These are phyloP conservation scores for Ranitomeya imitator DNA, from an alignment of 2,113 vertebrate species.

Conservation along the genomic window DNA sequence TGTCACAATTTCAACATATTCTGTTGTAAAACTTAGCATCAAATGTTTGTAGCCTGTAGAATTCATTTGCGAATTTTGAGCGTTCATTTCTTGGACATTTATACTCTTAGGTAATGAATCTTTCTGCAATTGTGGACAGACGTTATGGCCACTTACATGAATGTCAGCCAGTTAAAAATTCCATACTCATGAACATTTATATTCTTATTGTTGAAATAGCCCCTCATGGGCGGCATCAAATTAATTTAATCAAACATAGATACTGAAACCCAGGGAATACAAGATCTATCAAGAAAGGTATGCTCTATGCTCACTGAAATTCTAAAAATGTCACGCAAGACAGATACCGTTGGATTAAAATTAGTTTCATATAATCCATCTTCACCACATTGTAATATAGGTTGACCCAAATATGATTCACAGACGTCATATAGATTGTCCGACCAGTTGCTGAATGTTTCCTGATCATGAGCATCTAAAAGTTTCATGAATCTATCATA, in stretches of 20 bases:
- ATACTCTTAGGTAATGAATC: not conserved
- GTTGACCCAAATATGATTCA: conserved; percentile 69
- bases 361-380: conserved; percentile 68
- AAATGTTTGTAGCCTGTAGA: not conserved
- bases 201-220: not conserved
- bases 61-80: no score
- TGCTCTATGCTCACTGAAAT: not conserved
- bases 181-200: not conserved
- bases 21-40: not conserved
- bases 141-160: no score
- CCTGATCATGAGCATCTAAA: conserved; percentile 69
- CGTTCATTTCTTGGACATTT: not conserved
- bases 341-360: conserved; percentile 69
- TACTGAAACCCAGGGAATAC: not conserved
- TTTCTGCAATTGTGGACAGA: not conserved
- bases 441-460: conserved; percentile 69
- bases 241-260: not conserved
- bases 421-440: conserved; percentile 68
- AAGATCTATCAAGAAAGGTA: not conserved
- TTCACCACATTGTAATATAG: conserved; percentile 65
- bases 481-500: conserved; percentile 70
- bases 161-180: not conserved
- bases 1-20: not conserved
- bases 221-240: not conserved
- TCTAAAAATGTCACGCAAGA: not conserved